Evolutionary conservation across 2,888 invertebrate genomes (phyloP), one percentile per base, ranked within the genome.

Genomic region (Cryptosula pallasiana): DNA sequence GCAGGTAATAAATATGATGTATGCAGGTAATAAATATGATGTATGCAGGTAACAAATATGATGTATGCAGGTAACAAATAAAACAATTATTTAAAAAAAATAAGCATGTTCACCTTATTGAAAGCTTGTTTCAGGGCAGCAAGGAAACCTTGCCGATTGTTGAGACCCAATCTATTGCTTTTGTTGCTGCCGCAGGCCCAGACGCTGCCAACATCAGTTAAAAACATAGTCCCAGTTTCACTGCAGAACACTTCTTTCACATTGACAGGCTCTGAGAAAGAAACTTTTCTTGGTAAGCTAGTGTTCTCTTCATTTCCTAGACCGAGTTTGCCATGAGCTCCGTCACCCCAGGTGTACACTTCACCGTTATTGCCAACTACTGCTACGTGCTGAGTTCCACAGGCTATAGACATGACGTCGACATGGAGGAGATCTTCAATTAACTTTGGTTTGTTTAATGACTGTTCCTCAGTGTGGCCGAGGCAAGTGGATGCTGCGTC

Each of bases 341-440:
- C 89, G 55, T 86, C 84, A 0, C 89, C 91, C 91, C 91, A 91
- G 16, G 89, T 86, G 78, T 87, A 91, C 23, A 91, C 86, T 69
- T 87, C 86, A 0, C 90, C 89, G 75, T 89, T 88, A 27, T 86
- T 85, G 32, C 88, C 87, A 25, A 91, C 84, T 0, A 89, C 90
- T 1, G 89, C 86, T 0, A 89, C 89, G 82, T 91, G 91, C 75
- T 88, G 86, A 25, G 86, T 81, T 0, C 91, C 90, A 76, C 90
- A 89, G 35, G 87, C 86, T 35, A 91, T 84, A 73, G 88, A 86
- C 20, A 86, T 84, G 5, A 91, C 88, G 78, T 89, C 88, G 55
- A 89, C 87, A 77, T 85, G 83, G 25, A 87, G 78, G 29, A 87
- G 75, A n/a, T 80, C 78, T 74, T 87, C 87, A 71, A 87, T 87